Conservation (phyloP, 2,113 vertebrate species). For the Rhea americana region DNA sequence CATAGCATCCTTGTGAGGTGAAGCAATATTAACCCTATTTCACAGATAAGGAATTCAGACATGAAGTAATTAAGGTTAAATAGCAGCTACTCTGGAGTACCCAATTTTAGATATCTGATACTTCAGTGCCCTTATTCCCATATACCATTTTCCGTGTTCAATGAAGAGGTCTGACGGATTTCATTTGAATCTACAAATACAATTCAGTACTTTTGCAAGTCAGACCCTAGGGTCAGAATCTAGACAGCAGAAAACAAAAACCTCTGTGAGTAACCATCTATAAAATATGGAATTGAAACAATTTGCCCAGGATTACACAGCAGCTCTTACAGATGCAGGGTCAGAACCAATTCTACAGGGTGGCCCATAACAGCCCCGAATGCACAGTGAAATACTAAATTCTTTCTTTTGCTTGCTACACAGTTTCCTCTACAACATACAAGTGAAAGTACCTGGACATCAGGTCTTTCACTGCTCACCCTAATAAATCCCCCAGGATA, state of each 20-base stretch:
- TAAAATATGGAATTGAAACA: neutral
- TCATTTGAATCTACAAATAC: neutral
- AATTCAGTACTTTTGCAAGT: neutral
- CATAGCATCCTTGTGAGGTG: neutral
- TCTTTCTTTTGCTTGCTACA: neutral
- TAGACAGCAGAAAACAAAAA: neutral
- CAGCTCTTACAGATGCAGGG: neutral
- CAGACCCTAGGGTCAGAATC: neutral
- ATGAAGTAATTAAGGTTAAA: neutral
- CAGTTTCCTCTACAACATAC: neutral
- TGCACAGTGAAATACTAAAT: neutral
- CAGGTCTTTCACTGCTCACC: neutral
- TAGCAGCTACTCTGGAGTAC: neutral
- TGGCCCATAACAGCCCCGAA: neutral
- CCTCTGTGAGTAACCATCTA: neutral
- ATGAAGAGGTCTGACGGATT: neutral
- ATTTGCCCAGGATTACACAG: neutral
- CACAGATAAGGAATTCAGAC: neutral
- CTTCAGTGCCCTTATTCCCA: neutral
- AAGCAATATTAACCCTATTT: neutral
- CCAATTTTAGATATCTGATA: neutral
- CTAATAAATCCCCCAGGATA: neutral
- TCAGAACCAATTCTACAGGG: neutral
- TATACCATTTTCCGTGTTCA: neutral
- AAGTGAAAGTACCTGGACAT: neutral